A percentile compares a stretch with the other conserved stretches of the same genome.
Evolutionary conservation across 1,140 invertebrate genomes (phyloP).

Genomic region (Mycetomoellerius zeteki): DNA sequence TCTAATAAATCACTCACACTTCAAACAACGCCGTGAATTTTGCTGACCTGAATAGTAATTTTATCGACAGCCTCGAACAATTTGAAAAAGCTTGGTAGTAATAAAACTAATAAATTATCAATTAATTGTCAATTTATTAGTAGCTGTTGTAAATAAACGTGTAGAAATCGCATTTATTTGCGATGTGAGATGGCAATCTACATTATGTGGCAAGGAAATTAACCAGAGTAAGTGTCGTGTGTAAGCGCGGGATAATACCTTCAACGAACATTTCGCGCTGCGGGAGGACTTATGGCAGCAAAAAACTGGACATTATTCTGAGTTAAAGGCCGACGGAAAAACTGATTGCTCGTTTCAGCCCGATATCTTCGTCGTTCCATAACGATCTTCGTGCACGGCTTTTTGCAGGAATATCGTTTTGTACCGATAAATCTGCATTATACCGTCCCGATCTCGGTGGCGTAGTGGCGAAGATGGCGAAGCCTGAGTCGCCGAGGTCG

Average conservation of each 20-base stretch:
- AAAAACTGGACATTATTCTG: constrained; percentile 47
- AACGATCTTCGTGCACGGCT: constrained; percentile 53
- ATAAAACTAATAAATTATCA: background rate
- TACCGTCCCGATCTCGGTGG: constrained; percentile 32
- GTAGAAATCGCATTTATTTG: constrained; percentile 2
- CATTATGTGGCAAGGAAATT: constrained; percentile 36
- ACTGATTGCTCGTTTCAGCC: constrained; percentile 53
- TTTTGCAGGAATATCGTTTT: constrained; percentile 55
- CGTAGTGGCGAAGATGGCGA: constrained; percentile 4
- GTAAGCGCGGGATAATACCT: constrained; percentile 35
- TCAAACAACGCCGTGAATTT: background rate
- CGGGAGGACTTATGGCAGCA: constrained; percentile 34
- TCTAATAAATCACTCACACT: background rate
- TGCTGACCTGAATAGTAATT: background rate
- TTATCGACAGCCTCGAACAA: background rate
- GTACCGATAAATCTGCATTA: constrained; percentile 61
- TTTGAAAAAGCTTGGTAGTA: background rate
- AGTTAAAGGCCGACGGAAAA: constrained; percentile 47
- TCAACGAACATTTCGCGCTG: constrained; percentile 28
- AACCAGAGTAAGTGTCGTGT: constrained; percentile 31
- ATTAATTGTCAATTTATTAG: background rate
- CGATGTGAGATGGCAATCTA: background rate
- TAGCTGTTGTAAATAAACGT: background rate
- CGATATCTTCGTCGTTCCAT: constrained; percentile 47
- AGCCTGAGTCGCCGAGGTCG: constrained; percentile 59